These are phyloP conservation scores for Drosophila novamexicana DNA, from an alignment of 1,140 invertebrate genomes.

Conservation along the genomic window DNA sequence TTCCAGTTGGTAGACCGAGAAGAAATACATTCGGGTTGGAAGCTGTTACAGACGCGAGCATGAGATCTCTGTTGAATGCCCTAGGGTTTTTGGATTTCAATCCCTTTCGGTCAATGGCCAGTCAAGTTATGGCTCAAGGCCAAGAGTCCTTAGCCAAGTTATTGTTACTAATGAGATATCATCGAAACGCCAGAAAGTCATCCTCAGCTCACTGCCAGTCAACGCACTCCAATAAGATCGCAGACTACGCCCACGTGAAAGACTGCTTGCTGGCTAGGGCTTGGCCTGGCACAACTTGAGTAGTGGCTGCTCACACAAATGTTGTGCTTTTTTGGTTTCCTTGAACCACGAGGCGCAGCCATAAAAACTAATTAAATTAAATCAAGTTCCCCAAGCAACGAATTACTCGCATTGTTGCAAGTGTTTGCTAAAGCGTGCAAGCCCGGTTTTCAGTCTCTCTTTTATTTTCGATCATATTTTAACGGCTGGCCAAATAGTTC, in stretches of 20 bases:
- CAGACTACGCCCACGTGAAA: slow-evolving; percentile 28
- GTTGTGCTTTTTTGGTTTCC: slow-evolving; percentile 57
- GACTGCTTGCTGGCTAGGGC: slow-evolving; percentile 20
- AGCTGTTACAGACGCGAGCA: slow-evolving; percentile 2
- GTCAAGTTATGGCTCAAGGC: slow-evolving; percentile 48
- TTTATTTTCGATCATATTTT: slow-evolving; percentile 40
- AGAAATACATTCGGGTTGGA: slow-evolving; percentile 14
- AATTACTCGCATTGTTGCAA: slow-evolving; percentile 49
- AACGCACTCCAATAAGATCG: not conserved
- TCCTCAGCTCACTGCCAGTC: slow-evolving; percentile 18
- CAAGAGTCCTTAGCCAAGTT: slow-evolving; percentile 63
- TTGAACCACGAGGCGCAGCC: slow-evolving; percentile 67
- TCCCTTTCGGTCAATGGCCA: slow-evolving; percentile 58
- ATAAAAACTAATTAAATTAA: slow-evolving; percentile 74
- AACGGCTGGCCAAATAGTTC: slow-evolving; percentile 67
- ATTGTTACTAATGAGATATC: slow-evolving; percentile 63
- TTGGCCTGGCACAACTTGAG: slow-evolving; percentile 25
- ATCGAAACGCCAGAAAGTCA: slow-evolving; percentile 18
- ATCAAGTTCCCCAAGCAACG: slow-evolving; percentile 71
- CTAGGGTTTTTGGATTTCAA: slow-evolving; percentile 32
- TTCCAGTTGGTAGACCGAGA: slow-evolving; percentile 51
- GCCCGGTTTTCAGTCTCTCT: slow-evolving; percentile 34
- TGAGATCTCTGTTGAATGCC: slow-evolving; percentile 10
- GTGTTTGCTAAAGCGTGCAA: slow-evolving; percentile 43
- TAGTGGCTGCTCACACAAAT: not conserved